Percentiles rank a stretch among this genome's conserved stretches.
These are phyloP conservation scores for Plutella xylostella DNA, from an alignment of 2,888 invertebrate genomes.

Conservation along the genomic window DNA sequence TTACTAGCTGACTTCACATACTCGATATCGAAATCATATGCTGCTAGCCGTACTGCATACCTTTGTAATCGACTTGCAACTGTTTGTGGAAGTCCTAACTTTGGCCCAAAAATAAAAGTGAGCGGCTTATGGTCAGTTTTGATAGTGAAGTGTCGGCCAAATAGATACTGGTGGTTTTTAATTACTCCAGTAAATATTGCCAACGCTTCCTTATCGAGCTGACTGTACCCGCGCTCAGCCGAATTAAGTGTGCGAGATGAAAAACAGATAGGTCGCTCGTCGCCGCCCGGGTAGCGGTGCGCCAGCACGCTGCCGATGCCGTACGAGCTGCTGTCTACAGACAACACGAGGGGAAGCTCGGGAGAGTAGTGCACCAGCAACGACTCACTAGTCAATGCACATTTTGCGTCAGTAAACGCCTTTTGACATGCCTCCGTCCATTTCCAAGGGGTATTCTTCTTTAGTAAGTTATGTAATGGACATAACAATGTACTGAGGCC, in stretches of 20 bases:
- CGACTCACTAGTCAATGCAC: not conserved
- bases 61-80: slow-evolving; percentile 27
- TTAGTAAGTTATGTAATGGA: not conserved
- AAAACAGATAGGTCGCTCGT: slow-evolving; percentile 5
- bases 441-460: not conserved
- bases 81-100: slow-evolving; percentile 24
- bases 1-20: slow-evolving; percentile 16
- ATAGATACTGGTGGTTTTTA: slow-evolving; percentile 22
- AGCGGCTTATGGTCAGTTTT: slow-evolving; percentile 40
- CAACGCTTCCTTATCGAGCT: slow-evolving; percentile 23
- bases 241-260: not conserved
- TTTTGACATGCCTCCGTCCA: slow-evolving; percentile 4
- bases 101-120: slow-evolving; percentile 27
- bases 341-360: not conserved
- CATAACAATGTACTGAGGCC: not conserved
- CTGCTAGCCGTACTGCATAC: too few species aligned
- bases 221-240: slow-evolving; percentile 22
- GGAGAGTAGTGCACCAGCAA: not conserved
- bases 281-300: not conserved
- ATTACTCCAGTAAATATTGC: slow-evolving; percentile 21
- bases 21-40: slow-evolving; percentile 20
- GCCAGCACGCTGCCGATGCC: slow-evolving; percentile 4
- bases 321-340: slow-evolving; percentile 1
- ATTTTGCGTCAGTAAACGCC: not conserved
- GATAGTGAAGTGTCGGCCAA: slow-evolving; percentile 23